Base-by-base conservation (phyloP, 2,888 invertebrate genomes). In the Callosobruchus maculatus region DNA sequence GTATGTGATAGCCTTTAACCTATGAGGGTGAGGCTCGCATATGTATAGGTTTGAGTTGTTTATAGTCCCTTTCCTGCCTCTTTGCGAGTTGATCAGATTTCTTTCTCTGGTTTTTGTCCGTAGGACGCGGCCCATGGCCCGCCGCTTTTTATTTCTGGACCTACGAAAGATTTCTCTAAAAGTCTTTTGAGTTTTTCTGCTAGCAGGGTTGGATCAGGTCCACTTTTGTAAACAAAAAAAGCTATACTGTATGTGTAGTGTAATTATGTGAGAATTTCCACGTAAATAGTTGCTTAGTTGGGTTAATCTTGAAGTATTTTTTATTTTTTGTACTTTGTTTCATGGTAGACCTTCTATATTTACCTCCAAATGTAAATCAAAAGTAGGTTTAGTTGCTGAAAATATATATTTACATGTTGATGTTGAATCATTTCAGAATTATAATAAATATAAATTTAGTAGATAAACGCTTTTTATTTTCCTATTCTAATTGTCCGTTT, bases 21-120 rank as follows among this genome's bases (percentile, higher is more conserved):
- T 86, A 87, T 86, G 87, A 86, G 86, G 86, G 86, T 87, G 79
- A 77, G 78, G 79, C 13, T 5, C 49, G 74, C 74, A 76, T 72
- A 74, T 72, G 74, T 74, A 76, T 72, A 76, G 70, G 68, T 71
- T 21, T 22, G 21, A 30, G 67, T 49, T 49, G 13, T 22, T 31
- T 71, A n/a, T n/a, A 21, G 66, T 30, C 22, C 66, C 73, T 31
- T 21, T 22, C 74, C 75, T 71, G 74, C 72, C 73, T 74, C 73
- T 75, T 77, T 74, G 72, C 67, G 26, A 22, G 68, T 68, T 68
- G 68, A 68, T 70, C 31, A 71, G 74, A 72, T 71, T 76, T 73
- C 22, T 76, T 74, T 70, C 30, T 77, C 75, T 72, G 73, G 73
- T 77, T 74, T 68, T 76, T 73, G 72, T 73, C 72, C 77, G 76